A percentile compares a stretch with the other conserved stretches of the same genome.
Conservation (phyloP, 2,113 vertebrate species). For the Rissa tridactyla region DNA sequence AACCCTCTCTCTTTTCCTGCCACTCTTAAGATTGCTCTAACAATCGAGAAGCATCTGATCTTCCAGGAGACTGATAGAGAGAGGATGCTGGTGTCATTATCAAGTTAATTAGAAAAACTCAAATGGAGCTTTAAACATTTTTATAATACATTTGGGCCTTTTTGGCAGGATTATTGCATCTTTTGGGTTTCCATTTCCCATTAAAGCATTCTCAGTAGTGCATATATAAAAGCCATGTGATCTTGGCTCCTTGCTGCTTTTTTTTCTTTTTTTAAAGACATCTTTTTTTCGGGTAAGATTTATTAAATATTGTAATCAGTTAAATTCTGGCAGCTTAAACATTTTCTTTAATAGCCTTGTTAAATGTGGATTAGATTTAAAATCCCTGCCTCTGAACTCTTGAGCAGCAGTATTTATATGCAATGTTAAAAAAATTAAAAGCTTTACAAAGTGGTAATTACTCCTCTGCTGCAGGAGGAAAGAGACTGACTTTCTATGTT, state of each 20-base stretch:
- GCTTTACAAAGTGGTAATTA: slow-evolving; percentile 52
- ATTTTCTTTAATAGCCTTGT: slow-evolving; percentile 75
- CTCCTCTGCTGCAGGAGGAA: background rate
- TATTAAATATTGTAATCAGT: slow-evolving; percentile 77
- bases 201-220: slow-evolving; percentile 51
- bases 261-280: slow-evolving; percentile 1
- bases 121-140: slow-evolving; percentile 53
- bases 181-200: slow-evolving; percentile 58
- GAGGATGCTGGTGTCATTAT: slow-evolving; percentile 29
- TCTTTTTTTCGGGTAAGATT: slow-evolving; percentile 34
- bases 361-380: slow-evolving; percentile 77
- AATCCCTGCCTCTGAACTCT: slow-evolving; percentile 70
- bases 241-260: slow-evolving; percentile 5
- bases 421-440: slow-evolving; percentile 36
- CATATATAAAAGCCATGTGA: slow-evolving; percentile 22
- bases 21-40: background rate
- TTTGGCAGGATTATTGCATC: slow-evolving; percentile 54
- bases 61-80: background rate
- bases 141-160: slow-evolving; percentile 52
- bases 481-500: background rate
- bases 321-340: slow-evolving; percentile 72
- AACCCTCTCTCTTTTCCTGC: background rate
- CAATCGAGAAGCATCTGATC: background rate
- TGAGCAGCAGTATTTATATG: slow-evolving; percentile 51
- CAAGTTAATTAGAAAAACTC: slow-evolving; percentile 31